Conservation (phyloP, 1,140 invertebrate genomes). For the Eumaeus atala region DNA sequence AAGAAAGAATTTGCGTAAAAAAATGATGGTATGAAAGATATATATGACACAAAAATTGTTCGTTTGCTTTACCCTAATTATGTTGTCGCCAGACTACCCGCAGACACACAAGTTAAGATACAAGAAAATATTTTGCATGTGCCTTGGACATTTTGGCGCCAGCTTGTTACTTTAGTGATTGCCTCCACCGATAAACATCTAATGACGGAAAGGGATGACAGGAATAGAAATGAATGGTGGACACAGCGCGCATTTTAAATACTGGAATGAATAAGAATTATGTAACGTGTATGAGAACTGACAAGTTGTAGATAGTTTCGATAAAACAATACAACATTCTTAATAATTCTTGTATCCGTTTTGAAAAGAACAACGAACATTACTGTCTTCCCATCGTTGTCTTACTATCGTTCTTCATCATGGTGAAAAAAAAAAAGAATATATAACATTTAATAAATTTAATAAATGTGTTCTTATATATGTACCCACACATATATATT, state of each 20-base stretch:
- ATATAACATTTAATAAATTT: too few species aligned
- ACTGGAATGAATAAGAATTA: neutral
- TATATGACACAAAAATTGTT: neutral
- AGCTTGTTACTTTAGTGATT: neutral
- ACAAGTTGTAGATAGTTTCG: too few species aligned
- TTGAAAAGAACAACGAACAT: too few species aligned
- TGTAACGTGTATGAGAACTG: too few species aligned
- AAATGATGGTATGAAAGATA: conserved; percentile 6
- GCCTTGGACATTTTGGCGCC: neutral
- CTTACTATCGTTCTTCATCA: too few species aligned
- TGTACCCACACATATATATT: too few species aligned
- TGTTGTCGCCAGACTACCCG: neutral
- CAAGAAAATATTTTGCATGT: conserved; percentile 4
- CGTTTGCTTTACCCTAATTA: conserved; percentile 1
- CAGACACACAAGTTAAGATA: neutral
- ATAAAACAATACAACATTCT: too few species aligned
- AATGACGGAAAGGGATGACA: neutral
- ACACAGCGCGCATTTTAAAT: conserved; percentile 1
- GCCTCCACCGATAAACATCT: neutral
- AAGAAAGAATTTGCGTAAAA: neutral
- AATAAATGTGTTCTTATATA: too few species aligned
- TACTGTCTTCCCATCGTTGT: too few species aligned
- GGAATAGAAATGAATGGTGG: neutral
- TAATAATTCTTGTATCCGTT: too few species aligned
- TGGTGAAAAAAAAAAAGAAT: too few species aligned